phyloP scores from a whole-genome alignment of 2,888 invertebrate genomes.

The Gymnosoma rotundatum region DNA sequence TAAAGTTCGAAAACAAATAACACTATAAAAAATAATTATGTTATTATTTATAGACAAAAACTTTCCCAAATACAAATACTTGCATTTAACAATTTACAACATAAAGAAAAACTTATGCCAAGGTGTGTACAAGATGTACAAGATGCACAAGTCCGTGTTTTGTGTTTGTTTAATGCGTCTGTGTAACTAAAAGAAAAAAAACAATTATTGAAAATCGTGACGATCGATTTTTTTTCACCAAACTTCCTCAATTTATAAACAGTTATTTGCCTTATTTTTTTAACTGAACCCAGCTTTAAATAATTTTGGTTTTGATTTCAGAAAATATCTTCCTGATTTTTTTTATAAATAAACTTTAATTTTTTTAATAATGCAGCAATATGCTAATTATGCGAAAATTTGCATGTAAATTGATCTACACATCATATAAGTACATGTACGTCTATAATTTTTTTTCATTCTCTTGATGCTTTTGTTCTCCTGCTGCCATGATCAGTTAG shows the following conservation, averaged over 20 bases:
- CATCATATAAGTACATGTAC: constrained; percentile 33
- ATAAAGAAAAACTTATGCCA: background rate
- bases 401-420: constrained; percentile 71
- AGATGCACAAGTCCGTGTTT: background rate
- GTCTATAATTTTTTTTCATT: background rate
- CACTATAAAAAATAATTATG: constrained; percentile 59
- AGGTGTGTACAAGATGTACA: constrained; percentile 14
- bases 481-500: constrained; percentile 47
- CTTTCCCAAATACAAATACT: constrained; percentile 17
- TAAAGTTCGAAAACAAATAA: background rate
- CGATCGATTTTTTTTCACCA: background rate
- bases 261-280: constrained; percentile 39
- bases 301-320: constrained; percentile 32
- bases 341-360: background rate
- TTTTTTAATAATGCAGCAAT: constrained; percentile 42
- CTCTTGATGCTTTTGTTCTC: background rate
- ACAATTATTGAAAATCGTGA: constrained; percentile 47
- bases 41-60: constrained; percentile 23
- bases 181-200: background rate
- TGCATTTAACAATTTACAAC: background rate
- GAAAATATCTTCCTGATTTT: constrained; percentile 15
- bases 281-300: constrained; percentile 3
- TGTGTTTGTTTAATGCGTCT: constrained; percentile 27
- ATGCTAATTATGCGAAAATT: constrained; percentile 74
- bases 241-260: constrained; percentile 18